A percentile compares a stretch with the other conserved stretches of the same genome.
phyloP scores from a whole-genome alignment of 2,113 vertebrate genomes.

The Passer domesticus region DNA sequence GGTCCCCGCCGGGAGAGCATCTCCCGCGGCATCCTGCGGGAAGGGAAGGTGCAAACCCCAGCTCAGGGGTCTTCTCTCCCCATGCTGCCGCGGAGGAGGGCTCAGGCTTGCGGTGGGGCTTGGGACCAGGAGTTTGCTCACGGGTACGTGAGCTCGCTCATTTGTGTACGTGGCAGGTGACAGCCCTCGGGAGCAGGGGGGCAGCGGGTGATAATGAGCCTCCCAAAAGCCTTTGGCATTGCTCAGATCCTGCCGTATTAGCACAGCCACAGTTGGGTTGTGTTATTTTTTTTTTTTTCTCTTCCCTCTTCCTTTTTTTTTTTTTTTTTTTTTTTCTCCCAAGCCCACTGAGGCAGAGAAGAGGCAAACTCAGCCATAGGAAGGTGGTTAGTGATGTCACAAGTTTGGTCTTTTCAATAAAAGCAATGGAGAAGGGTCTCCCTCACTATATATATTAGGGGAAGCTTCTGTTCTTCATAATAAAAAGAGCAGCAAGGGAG shows the following conservation, averaged over 20 bases:
- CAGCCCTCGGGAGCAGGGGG: neutral
- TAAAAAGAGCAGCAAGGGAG: conserved; percentile 19
- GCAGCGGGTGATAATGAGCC: neutral
- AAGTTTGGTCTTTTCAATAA: conserved; percentile 55
- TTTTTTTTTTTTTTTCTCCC: neutral
- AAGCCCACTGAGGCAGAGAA: conserved; percentile 40
- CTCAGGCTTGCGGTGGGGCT: neutral
- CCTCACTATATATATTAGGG: conserved; percentile 61
- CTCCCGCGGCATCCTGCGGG: neutral
- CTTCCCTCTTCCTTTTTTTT: neutral
- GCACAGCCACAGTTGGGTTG: neutral
- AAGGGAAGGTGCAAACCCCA: neutral
- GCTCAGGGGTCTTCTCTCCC: neutral
- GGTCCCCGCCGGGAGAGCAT: neutral
- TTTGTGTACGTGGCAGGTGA: conserved; percentile 24
- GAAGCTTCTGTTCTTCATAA: conserved; percentile 29
- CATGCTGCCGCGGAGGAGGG: neutral
- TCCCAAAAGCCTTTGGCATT: neutral
- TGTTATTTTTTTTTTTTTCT: neutral
- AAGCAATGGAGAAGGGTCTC: conserved; percentile 29
- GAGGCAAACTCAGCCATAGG: conserved; percentile 57
- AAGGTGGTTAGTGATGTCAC: conserved; percentile 66
- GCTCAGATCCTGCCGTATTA: neutral
- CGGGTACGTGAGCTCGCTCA: neutral
- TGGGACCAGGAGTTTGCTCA: neutral